Evolutionary conservation across 1,140 invertebrate genomes (phyloP).

Genomic region (Drosophila sp.): DNA sequence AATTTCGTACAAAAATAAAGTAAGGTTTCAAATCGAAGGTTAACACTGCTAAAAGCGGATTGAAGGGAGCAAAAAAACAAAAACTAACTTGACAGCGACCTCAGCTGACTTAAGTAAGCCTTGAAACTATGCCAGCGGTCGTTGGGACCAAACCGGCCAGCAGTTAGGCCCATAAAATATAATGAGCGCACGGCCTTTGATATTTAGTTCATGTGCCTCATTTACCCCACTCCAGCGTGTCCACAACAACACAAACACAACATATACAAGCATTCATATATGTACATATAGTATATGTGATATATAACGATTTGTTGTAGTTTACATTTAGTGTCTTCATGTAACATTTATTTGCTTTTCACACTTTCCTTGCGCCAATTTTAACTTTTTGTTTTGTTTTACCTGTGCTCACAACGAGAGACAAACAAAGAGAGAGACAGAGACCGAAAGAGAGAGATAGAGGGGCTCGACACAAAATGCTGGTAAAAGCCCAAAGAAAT

Average conservation of each 20-base stretch:
- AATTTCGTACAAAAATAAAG: conserved; percentile 36
- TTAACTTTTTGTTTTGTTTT: conserved; percentile 72
- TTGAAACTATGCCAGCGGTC: conserved; percentile 52
- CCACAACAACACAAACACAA: not conserved
- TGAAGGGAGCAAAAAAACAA: conserved; percentile 7
- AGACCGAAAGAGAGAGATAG: conserved; percentile 20
- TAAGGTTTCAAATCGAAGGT: conserved; percentile 42
- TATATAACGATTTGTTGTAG: conserved; percentile 56
- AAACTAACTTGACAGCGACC: conserved; percentile 53
- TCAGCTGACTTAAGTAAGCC: conserved; percentile 56
- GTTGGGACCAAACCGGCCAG: conserved; percentile 24
- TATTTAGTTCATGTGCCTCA: conserved; percentile 70
- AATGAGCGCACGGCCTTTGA: conserved; percentile 78
- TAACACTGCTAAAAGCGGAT: conserved; percentile 41
- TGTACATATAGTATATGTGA: not conserved
- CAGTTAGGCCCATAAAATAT: conserved; percentile 64
- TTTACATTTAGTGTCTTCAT: conserved; percentile 40
- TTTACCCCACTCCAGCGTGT: not conserved
- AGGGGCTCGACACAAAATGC: conserved; percentile 19
- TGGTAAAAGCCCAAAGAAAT: conserved; percentile 64
- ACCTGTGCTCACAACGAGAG: not conserved
- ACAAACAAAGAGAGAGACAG: conserved; percentile 7
- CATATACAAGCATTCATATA: conserved; percentile 3
- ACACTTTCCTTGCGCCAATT: conserved; percentile 81
- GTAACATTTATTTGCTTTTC: conserved; percentile 67